Evolutionary conservation across 2,113 vertebrate species (phyloP).

Genomic region (Alouatta palliata): DNA sequence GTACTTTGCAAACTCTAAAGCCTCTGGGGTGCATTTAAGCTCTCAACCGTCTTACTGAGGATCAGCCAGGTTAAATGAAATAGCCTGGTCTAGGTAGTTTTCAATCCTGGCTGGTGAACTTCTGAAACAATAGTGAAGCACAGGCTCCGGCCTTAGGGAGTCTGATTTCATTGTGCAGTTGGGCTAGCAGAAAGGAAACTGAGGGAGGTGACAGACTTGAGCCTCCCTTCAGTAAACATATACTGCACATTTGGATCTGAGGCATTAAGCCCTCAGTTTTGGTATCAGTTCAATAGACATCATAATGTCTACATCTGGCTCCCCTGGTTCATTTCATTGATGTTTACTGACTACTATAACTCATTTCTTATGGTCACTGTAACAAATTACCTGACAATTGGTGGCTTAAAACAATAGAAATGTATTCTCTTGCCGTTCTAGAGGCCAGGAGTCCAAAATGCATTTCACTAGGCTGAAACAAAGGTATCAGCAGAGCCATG

Average conservation of each 20-base stretch:
- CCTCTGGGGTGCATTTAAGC: fast-evolving
- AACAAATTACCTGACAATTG: neutral
- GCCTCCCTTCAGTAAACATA: neutral
- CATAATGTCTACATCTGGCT: neutral
- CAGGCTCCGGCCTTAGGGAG: neutral
- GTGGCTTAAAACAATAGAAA: neutral
- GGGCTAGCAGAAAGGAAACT: neutral
- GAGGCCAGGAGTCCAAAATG: neutral
- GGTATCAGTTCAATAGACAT: neutral
- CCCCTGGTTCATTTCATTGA: neutral
- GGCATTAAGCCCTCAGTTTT: neutral
- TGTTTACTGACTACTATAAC: neutral
- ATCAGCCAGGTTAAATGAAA: neutral
- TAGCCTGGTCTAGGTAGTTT: neutral
- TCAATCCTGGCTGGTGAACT: neutral
- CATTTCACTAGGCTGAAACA: neutral
- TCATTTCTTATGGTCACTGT: neutral
- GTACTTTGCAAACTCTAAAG: no score
- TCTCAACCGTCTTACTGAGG: neutral
- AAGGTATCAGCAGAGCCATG: neutral
- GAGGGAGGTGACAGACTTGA: no score
- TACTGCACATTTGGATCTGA: no score
- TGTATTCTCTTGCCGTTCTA: neutral
- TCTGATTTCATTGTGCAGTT: neutral
- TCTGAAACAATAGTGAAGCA: neutral